Percentiles rank a stretch among this genome's conserved stretches.
phyloP scores from a whole-genome alignment of 2,888 invertebrate species.

The Mamestra brassicae region DNA sequence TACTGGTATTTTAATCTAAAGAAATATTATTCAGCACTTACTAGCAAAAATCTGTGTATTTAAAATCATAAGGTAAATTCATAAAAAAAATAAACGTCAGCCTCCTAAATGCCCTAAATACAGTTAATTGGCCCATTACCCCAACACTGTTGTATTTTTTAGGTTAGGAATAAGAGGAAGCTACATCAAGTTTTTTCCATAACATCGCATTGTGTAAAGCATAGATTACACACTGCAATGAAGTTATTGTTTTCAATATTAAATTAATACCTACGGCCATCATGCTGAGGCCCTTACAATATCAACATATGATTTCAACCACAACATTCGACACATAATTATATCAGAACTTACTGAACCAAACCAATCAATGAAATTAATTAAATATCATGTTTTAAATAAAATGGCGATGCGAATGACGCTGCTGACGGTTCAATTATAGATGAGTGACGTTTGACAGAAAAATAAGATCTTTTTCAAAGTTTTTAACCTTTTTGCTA shows the following conservation, averaged over 20 bases:
- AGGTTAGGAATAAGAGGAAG: not conserved
- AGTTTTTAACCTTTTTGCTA: not conserved
- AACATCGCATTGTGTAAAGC: not conserved
- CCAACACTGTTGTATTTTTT: not conserved
- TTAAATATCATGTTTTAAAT: constrained; percentile 40
- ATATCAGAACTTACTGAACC: constrained; percentile 30
- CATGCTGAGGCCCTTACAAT: not conserved
- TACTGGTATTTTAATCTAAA: too few relatives aligned
- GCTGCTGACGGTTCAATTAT: constrained; percentile 34
- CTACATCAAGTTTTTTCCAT: not conserved
- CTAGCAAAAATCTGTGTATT: too few relatives aligned
- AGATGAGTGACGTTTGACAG: constrained; percentile 14
- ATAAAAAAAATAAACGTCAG: too few relatives aligned
- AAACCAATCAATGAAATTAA: constrained; percentile 45
- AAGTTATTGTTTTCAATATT: not conserved
- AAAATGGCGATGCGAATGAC: constrained; percentile 22
- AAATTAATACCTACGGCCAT: not conserved
- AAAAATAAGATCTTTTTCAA: not conserved
- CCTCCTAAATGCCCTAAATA: too few relatives aligned
- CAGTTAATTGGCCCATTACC: not conserved
- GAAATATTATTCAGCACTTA: too few relatives aligned
- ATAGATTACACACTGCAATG: not conserved
- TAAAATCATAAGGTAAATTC: too few relatives aligned
- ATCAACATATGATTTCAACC: constrained; percentile 22
- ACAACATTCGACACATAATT: constrained; percentile 18